Base-by-base conservation (phyloP, 2,888 invertebrate species). In the Neelides folsomi region DNA sequence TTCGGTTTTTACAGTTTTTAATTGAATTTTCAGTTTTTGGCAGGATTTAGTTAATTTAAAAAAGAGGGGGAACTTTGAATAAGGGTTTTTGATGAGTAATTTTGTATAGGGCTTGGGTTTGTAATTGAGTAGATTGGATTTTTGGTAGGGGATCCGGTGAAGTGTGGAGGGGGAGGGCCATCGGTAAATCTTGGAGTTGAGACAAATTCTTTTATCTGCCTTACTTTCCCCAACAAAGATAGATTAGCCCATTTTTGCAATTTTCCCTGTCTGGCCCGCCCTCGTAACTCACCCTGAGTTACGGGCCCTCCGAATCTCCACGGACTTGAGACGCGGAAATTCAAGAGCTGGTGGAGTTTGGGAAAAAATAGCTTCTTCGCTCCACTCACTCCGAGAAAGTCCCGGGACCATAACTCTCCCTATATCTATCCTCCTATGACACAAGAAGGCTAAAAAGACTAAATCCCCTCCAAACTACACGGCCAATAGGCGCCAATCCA, bases 221-320 rank as follows among this genome's bases (percentile, higher is more conserved):
- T 63, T 63, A 63, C 63, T 65, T 65, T 63, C 76, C 76, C 77
- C 79, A 80, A 80, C 80, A 79, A 80, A 83, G 83, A 84, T 83
- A 83, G 83, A 83, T 84, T 82, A 82, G 82, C 79, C 67, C 83
- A 83, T 84, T 83, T 83, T 84, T 83, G 83, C 84, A 84, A 84
- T 64, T 84, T 83, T 84, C 83, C 82, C 83, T 83, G 84, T 84
- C 84, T 83, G 83, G 83, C 82, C 82, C 82, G 80, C 77, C 80
- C 79, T 80, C 82, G 81, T 84, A 83, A 84, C 83, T 81, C 79
- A 75, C 76, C 73, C 81, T 83, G 83, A 83, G 81, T 81, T 83
- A 83, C 82, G 78, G 79, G 75, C 75, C 57, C 57, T 57, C 56
- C 58, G 60, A 64, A 64, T 64, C 64, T 64, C 64, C 57, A 59